Percentiles rank a stretch among this genome's conserved stretches.
phyloP scores from a whole-genome alignment of 2,888 invertebrate species.

The Scaptodrosophila latifasciaeformis region DNA sequence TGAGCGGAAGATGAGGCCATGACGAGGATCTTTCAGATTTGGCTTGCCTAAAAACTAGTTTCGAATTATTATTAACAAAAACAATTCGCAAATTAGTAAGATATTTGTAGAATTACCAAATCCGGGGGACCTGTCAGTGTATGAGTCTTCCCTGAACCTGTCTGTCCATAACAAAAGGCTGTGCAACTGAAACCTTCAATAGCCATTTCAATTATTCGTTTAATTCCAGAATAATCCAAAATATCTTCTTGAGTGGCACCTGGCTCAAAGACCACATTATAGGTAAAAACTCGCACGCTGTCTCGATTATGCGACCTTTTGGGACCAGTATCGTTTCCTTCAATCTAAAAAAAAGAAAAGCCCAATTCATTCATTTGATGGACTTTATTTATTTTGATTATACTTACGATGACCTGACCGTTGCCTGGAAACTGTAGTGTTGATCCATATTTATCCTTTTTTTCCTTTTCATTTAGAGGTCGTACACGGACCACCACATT shows the following conservation, averaged over 20 bases:
- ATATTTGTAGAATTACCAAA: constrained; percentile 78
- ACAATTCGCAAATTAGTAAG: too few species aligned
- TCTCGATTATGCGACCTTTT: constrained; percentile 77
- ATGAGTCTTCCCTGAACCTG: constrained; percentile 97
- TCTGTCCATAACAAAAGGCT: constrained; percentile 96
- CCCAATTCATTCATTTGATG: too few species aligned
- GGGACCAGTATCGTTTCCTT: constrained; percentile 76
- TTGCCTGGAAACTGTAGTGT: constrained; percentile 91
- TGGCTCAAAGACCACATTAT: constrained; percentile 94
- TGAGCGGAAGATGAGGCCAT: constrained; percentile 92
- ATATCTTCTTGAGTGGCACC: constrained; percentile 89
- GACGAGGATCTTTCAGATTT: constrained; percentile 82
- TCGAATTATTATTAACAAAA: neutral
- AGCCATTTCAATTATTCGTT: constrained; percentile 93
- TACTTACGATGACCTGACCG: constrained; percentile 83
- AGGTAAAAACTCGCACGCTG: constrained; percentile 91
- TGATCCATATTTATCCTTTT: constrained; percentile 80
- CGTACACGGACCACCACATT: constrained; percentile 92
- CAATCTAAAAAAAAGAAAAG: constrained; percentile 75
- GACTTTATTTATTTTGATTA: too few species aligned
- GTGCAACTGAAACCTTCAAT: constrained; percentile 96
- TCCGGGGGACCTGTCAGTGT: constrained; percentile 94
- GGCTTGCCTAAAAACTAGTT: constrained; percentile 80
- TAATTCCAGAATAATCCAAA: constrained; percentile 92
- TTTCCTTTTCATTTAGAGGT: constrained; percentile 86